These are phyloP conservation scores for Gnathonemus longibarbis DNA, from an alignment of 2,113 vertebrate species.

Conservation along the genomic window DNA sequence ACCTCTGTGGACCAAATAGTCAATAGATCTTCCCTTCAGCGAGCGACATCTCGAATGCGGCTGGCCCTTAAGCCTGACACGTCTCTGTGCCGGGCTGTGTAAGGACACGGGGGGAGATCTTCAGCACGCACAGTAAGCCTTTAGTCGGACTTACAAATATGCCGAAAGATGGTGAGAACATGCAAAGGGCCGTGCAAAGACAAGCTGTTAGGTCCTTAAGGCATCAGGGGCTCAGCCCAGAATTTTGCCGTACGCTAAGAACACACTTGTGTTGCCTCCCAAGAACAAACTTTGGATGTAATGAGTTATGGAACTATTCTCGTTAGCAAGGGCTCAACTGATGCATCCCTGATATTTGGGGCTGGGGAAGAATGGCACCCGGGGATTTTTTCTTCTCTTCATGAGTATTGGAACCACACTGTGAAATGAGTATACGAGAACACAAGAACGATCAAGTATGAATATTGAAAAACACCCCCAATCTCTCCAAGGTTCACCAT, in stretches of 20 bases:
- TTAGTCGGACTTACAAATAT: constrained; percentile 41
- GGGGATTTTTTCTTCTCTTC: neutral
- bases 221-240: neutral
- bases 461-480: neutral
- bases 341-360: neutral
- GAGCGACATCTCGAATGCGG: constrained; percentile 22
- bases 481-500: neutral
- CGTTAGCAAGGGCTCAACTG: neutral
- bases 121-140: constrained; percentile 16
- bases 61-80: constrained; percentile 24
- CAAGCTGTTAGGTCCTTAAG: neutral
- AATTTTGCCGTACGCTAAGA: neutral
- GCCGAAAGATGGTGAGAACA: constrained; percentile 37
- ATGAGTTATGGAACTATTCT: neutral
- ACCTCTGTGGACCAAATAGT: neutral
- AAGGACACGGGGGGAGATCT: constrained; percentile 15
- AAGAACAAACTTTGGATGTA: neutral
- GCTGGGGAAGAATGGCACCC: neutral
- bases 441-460: neutral
- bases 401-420: neutral
- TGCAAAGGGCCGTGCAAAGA: constrained; percentile 33
- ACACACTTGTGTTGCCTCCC: neutral
- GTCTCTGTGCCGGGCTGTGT: neutral
- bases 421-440: neutral
- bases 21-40: neutral